phyloP scores from a whole-genome alignment of 2,797 vertebrate species.

The Smutsia gigantea region DNA sequence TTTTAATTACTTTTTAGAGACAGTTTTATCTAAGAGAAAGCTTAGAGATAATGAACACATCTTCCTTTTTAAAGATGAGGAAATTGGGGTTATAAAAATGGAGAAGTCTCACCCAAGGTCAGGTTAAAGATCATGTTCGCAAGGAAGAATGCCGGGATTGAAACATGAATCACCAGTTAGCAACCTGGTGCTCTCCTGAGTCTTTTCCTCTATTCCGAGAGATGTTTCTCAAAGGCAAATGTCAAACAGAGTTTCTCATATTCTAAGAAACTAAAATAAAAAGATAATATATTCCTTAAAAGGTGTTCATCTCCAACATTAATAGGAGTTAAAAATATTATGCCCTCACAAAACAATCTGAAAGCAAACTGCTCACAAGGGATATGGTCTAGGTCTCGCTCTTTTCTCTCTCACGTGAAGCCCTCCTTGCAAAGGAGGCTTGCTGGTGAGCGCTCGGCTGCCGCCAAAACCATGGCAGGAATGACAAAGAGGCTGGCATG shows the following conservation, averaged over 20 bases:
- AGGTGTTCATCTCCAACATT: background rate
- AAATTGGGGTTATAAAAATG: background rate
- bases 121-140: background rate
- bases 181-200: background rate
- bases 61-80: slow-evolving; percentile 15
- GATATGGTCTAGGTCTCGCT: background rate
- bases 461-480: background rate
- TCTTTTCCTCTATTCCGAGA: background rate
- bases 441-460: background rate
- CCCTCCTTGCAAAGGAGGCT: background rate
- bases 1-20: slow-evolving; percentile 33
- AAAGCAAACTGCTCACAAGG: background rate
- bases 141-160: background rate
- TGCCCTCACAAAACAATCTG: background rate
- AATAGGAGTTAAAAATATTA: slow-evolving; percentile 6
- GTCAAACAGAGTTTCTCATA: background rate
- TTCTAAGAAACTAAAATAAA: background rate
- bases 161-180: background rate
- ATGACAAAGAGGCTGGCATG: background rate
- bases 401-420: background rate
- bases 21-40: slow-evolving; percentile 23
- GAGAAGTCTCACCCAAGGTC: background rate
- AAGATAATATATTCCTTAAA: background rate
- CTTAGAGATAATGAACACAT: background rate
- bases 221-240: slow-evolving; percentile 27